These are phyloP conservation scores for Chydorus sphaericus DNA, from an alignment of 2,888 invertebrate species.

Conservation along the genomic window DNA sequence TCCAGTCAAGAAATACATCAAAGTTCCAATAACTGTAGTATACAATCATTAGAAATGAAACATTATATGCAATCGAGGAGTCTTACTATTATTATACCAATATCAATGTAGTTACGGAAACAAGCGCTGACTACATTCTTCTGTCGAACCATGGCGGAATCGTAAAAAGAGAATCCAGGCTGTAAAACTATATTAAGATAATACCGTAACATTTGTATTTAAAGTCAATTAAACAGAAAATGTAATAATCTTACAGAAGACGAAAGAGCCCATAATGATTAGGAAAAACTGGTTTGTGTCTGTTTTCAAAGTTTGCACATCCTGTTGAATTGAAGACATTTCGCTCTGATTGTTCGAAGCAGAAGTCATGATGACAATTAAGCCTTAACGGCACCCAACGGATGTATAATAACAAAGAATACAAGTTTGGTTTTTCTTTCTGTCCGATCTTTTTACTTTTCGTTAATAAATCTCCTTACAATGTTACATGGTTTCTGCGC, in stretches of 20 bases:
- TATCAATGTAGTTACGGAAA: not conserved
- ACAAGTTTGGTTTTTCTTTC: no score
- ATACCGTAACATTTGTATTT: not conserved
- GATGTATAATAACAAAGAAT: no score
- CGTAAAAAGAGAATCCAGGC: not conserved
- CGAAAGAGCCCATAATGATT: conserved; percentile 25
- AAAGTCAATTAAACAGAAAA: not conserved
- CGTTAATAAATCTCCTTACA: no score
- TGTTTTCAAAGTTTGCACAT: conserved; percentile 19
- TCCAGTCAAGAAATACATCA: conserved; percentile 34
- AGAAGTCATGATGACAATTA: no score
- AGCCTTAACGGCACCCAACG: no score
- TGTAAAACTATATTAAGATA: not conserved
- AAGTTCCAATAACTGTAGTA: conserved; percentile 21
- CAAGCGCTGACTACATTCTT: not conserved
- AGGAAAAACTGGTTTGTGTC: conserved; percentile 27
- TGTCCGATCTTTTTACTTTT: no score
- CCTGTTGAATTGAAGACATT: no score
- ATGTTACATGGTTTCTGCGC: no score
- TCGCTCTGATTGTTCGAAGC: no score
- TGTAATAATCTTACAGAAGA: conserved; percentile 27
- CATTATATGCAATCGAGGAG: no score
- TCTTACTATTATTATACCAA: no score
- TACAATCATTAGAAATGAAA: no score
- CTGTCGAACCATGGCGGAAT: not conserved